phyloP scores from a whole-genome alignment of 2,113 vertebrate species.

The Columba janthina region DNA sequence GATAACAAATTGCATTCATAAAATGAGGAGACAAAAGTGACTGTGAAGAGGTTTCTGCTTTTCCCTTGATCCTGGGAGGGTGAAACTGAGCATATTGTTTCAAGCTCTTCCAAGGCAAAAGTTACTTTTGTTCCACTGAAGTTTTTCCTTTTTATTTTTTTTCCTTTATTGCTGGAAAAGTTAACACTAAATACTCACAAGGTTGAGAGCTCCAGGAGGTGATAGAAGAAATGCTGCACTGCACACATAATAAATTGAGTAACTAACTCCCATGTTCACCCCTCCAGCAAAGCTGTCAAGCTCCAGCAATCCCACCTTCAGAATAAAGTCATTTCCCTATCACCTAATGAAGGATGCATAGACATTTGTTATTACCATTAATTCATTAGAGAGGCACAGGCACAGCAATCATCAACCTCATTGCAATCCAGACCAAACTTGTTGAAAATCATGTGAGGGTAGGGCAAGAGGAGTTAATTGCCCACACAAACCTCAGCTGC shows the following conservation, averaged over 20 bases:
- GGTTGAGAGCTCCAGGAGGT: not conserved
- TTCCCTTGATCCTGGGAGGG: not conserved
- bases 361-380: slow-evolving; percentile 8
- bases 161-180: not conserved
- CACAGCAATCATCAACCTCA: slow-evolving; percentile 18
- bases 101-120: not conserved
- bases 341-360: slow-evolving; percentile 14
- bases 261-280: not conserved
- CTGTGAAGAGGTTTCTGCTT: not conserved
- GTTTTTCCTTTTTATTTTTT: not conserved
- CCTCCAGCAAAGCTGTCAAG: not conserved
- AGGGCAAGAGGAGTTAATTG: slow-evolving; percentile 14
- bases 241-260: not conserved
- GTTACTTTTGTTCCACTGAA: not conserved
- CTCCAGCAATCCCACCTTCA: not conserved
- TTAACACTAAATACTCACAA: not conserved
- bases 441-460: not conserved
- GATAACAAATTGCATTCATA: not conserved
- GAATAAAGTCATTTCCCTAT: not conserved
- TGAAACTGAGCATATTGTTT: not conserved
- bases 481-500: not conserved
- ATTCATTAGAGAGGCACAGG: slow-evolving; percentile 31
- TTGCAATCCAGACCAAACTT: not conserved
- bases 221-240: not conserved
- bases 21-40: not conserved